A percentile compares a stretch with the other conserved stretches of the same genome.
phyloP scores from a whole-genome alignment of 2,113 vertebrate species.

The Melanostigma gelatinosum region DNA sequence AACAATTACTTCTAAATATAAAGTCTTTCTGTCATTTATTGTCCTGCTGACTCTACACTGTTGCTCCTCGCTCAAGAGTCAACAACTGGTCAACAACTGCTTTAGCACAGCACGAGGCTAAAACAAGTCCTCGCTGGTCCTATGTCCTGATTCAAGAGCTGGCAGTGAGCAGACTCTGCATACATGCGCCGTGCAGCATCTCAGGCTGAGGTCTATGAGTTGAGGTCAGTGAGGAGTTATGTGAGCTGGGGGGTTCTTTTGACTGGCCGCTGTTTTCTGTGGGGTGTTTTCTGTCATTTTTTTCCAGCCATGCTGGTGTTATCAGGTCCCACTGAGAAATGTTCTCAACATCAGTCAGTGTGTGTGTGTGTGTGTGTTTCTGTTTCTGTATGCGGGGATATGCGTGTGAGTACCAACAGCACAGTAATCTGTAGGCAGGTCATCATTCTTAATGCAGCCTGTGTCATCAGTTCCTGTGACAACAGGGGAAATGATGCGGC shows the following conservation, averaged over 20 bases:
- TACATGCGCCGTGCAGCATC: constrained; percentile 38
- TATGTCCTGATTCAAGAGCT: no score
- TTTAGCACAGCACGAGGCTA: no score
- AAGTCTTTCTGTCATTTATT: no score
- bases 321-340: constrained; percentile 61
- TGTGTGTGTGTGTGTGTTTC: constrained; percentile 25
- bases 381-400: constrained; percentile 43
- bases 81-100: no score
- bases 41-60: no score
- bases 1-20: no score
- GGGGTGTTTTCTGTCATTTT: constrained; percentile 26
- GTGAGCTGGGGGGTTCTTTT: constrained; percentile 35
- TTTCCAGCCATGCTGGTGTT: constrained; percentile 41
- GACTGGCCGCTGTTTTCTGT: constrained; percentile 37
- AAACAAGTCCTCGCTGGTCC: no score
- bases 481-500: constrained; percentile 97
- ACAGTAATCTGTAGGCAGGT: constrained; percentile 97
- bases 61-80: no score
- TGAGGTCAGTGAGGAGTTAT: constrained; percentile 48
- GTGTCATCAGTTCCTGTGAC: constrained; percentile 99
- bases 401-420: constrained; percentile 87
- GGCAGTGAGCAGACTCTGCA: neutral
- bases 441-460: constrained; percentile 99
- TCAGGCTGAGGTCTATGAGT: constrained; percentile 41
- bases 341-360: constrained; percentile 62